phyloP scores from a whole-genome alignment of 2,888 invertebrate genomes.

The Atethmia centrago region DNA sequence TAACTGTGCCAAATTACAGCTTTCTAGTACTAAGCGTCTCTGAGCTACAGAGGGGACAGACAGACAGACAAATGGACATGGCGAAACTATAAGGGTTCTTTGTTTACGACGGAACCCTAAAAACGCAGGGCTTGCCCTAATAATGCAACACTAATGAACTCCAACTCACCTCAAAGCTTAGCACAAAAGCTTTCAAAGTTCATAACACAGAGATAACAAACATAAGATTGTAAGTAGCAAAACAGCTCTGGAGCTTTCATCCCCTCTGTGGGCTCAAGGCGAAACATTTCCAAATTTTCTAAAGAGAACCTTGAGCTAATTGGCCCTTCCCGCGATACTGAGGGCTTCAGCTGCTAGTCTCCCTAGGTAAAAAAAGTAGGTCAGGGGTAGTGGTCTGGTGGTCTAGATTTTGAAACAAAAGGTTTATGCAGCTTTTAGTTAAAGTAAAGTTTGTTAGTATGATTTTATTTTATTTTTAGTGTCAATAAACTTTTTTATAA shows the following conservation, averaged over 20 bases:
- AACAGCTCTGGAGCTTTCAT: conserved; percentile 10
- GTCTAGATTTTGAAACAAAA: not conserved
- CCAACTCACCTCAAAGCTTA: not conserved
- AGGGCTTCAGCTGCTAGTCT: conserved; percentile 11
- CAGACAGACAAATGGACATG: too few species aligned
- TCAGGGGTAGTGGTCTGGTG: conserved; percentile 7
- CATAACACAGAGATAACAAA: not conserved
- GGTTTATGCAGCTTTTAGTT: not conserved
- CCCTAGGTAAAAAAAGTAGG: conserved; percentile 34
- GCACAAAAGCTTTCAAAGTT: conserved; percentile 15
- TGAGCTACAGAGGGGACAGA: too few species aligned
- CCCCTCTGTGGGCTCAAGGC: conserved; percentile 37
- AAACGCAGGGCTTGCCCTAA: not conserved
- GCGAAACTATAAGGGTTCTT: too few species aligned
- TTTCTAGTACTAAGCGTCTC: too few species aligned
- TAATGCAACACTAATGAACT: not conserved
- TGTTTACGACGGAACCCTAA: too few species aligned
- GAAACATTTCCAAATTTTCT: conserved; percentile 22
- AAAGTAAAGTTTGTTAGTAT: too few species aligned
- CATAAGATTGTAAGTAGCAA: not conserved
- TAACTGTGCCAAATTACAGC: too few species aligned
- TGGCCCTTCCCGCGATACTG: conserved; percentile 34
- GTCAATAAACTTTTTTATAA: not conserved
- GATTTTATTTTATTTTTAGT: not conserved
- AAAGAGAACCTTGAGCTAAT: conserved; percentile 54